Base-by-base conservation (phyloP, 2,113 vertebrate species). In the Paramisgurnus dabryanus region DNA sequence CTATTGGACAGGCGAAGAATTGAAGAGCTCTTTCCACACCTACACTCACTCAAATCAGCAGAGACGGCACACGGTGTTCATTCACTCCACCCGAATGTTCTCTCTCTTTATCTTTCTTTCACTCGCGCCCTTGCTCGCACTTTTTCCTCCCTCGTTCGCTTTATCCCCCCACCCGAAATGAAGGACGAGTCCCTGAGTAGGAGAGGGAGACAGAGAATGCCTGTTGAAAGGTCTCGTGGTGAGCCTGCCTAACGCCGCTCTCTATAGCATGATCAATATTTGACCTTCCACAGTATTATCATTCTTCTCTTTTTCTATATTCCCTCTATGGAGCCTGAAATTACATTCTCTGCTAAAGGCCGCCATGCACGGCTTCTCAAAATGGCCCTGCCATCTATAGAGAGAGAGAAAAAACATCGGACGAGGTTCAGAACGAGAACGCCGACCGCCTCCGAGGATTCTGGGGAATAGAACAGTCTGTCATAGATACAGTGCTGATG, bases 341-440 rank as follows among this genome's bases (percentile, higher is more conserved):
- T 91, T 79, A 89, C 88, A 86, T 86, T 82, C 82, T 80, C 81
- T 87, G 78, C 83, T 83, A 91, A 92, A 91, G 89, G 89, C 87
- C 86, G 88, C 79, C 80, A 89, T 85, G 71, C 86, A 88, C 84
- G 80, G 86, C 83, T 87, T 82, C 78, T 55, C 78, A 87, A 83
- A 88, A 86, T 84, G 89, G 88, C 90, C 86, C 86, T 85, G 82
- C 76, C 82, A 79, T 66, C 76, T 83, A 69, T 61, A 78, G 74
- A n/a, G 64, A 74, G 72, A 78, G 64, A 78, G 65, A 68, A 68
- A 78, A 67, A 70, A 55, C 71, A 67, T 71, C 77, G 58, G 75
- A 71, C 58, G 10, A 76, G 75, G 76, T 77, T 60, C 61, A 67
- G 71, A 71, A 63, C 15, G 68, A 78, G 69, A 78, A 73, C 6